phyloP scores from a whole-genome alignment of 1,140 invertebrate species.

The Plodia interpunctella region DNA sequence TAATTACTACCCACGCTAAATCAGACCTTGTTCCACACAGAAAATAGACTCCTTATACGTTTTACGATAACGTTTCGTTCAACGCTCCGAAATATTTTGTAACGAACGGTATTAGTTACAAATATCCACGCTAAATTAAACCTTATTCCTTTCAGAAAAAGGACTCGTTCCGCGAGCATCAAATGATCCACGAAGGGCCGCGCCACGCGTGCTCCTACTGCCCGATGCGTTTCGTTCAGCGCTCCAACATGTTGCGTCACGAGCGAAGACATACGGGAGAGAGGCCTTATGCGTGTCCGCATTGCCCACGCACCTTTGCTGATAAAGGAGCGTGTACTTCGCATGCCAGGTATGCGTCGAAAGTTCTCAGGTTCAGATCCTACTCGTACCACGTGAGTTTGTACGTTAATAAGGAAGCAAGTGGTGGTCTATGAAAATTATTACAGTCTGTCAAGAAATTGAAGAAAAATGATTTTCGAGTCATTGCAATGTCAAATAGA shows the following conservation, averaged over 20 bases:
- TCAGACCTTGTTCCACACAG: too few relatives aligned
- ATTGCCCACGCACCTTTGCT: conserved; percentile 75
- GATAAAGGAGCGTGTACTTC: conserved; percentile 78
- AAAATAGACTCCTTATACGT: too few relatives aligned
- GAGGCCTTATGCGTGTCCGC: conserved; percentile 76
- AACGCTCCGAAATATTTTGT: too few relatives aligned
- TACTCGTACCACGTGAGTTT: not conserved
- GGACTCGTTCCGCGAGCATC: conserved; percentile 77
- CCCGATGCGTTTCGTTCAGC: conserved; percentile 77
- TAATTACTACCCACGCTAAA: too few relatives aligned
- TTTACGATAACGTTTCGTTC: too few relatives aligned
- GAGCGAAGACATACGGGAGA: conserved; percentile 77
- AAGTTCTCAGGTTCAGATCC: not conserved
- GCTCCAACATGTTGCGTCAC: conserved; percentile 77
- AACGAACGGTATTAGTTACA: not conserved
- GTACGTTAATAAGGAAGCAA: too few relatives aligned
- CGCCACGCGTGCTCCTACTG: conserved; percentile 78
- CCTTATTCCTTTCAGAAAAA: conserved; percentile 58
- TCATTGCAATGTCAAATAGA: too few relatives aligned
- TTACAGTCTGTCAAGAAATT: too few relatives aligned
- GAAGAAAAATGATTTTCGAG: too few relatives aligned
- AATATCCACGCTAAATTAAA: not conserved
- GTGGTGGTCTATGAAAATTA: too few relatives aligned
- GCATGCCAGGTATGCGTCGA: conserved; percentile 63
- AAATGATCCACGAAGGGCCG: conserved; percentile 77